Evolutionary conservation across 2,113 vertebrate species (phyloP), one percentile per base, ranked within the genome.

Genomic region (Chionodraco myersi): DNA sequence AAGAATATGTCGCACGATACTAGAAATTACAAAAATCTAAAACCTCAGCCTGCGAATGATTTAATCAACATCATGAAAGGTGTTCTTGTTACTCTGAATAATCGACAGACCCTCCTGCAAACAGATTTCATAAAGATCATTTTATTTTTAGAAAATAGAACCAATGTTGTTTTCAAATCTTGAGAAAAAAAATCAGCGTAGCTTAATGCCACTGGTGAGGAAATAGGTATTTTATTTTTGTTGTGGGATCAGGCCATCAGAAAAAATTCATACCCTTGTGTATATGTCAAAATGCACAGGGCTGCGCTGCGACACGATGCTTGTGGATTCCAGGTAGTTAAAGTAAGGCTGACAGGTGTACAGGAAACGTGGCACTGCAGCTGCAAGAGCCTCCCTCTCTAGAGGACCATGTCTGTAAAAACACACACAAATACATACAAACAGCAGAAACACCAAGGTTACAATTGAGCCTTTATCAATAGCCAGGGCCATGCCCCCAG

Each of bases 261-360:
- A 14, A 53, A 53, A 49, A 64, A 41, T 1, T 6, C 11, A 41
- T 83, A 96, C 96, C 91, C 58, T 81, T 41, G 88, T 91, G 45
- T 84, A 73, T 56, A 93, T 82, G 53, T 94, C 84, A 23, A 72
- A 64, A 15, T 92, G 86, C 48, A 92, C 77, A n/a, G 61, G 52
- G 49, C 79, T 85, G 2, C 65, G 76, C 41, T 89, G 83, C 1
- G 80, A 85, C 36, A 75, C 21, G 4, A 47, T 30, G 10, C 80
- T 94, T 0, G 91, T 92, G 7, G 94, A 89, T 83, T 97, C 96
- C 87, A 97, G 78, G 86, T 95, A 93, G 36, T 91, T 93, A 67
- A 97, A 96, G 84, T 86, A 96, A 2, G 95, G 94, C 78, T 95
- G 93, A 72, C 95, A 96, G 51, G 85, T 92, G 79, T 77, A 85